Evolutionary conservation across 2,113 vertebrate genomes (phyloP).

Genomic region (Coturnix japonica): DNA sequence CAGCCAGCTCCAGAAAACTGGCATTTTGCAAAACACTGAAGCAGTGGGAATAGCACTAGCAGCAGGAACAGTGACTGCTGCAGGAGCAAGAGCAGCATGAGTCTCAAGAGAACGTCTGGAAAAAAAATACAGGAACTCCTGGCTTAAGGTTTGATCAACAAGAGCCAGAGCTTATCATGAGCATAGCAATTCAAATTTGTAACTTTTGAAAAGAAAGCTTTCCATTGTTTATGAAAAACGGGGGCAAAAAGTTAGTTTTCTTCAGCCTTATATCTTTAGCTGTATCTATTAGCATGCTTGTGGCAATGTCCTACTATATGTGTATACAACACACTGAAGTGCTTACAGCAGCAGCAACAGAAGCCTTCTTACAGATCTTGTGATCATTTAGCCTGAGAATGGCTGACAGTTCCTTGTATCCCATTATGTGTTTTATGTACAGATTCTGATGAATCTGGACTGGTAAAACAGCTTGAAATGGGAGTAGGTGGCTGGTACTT

Average conservation of each 20-base stretch:
- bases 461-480: not conserved
- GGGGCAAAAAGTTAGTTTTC: not conserved
- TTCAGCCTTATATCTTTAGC: not conserved
- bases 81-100: slow-evolving; percentile 32
- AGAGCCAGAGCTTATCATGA: slow-evolving; percentile 70
- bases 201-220: slow-evolving; percentile 43
- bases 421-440: not conserved
- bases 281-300: not conserved
- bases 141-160: slow-evolving; percentile 51
- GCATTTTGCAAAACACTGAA: slow-evolving; percentile 5
- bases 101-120: slow-evolving; percentile 57
- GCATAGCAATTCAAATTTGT: slow-evolving; percentile 45
- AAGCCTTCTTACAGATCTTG: not conserved
- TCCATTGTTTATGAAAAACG: slow-evolving; percentile 17
- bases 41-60: slow-evolving; percentile 35
- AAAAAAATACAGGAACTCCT: slow-evolving; percentile 57
- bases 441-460: not conserved
- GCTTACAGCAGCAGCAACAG: not conserved
- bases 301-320: not conserved
- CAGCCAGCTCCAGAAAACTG: slow-evolving; percentile 27
- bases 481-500: not conserved
- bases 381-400: not conserved
- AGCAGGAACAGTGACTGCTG: slow-evolving; percentile 50
- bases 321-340: not conserved
- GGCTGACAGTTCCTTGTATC: not conserved